phyloP scores from a whole-genome alignment of 2,888 invertebrate genomes.

The Ceramica pisi region DNA sequence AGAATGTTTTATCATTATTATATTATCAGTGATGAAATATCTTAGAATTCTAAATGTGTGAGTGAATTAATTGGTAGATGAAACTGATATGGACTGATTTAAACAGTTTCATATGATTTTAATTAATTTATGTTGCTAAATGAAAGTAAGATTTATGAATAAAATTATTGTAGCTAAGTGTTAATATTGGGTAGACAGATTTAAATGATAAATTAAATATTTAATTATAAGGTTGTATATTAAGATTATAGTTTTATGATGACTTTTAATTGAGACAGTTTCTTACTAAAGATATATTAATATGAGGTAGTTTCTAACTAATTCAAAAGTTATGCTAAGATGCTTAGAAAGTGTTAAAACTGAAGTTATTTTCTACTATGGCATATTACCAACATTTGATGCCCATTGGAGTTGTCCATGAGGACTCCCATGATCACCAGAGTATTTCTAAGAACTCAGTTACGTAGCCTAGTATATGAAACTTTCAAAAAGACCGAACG shows the following conservation, averaged over 20 bases:
- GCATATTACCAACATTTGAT: slow-evolving; percentile 44
- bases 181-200: not conserved
- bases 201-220: not conserved
- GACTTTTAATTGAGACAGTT: not conserved
- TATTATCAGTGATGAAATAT: slow-evolving; percentile 10
- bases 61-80: not conserved
- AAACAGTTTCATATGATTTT: not conserved
- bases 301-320: not conserved
- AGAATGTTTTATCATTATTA: slow-evolving; percentile 1
- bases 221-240: not conserved
- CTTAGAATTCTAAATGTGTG: not conserved
- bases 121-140: not conserved
- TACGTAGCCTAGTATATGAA: slow-evolving; percentile 9
- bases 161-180: not conserved
- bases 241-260: not conserved
- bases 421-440: slow-evolving; percentile 39
- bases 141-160: not conserved
- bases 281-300: not conserved
- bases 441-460: not conserved
- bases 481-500: slow-evolving; percentile 30
- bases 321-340: slow-evolving; percentile 5
- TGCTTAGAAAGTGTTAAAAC: not conserved
- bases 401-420: slow-evolving; percentile 29
- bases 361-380: not conserved
- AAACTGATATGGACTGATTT: not conserved